A percentile compares a stretch with the other conserved stretches of the same genome.
These are phyloP conservation scores for Cyprinodon diabolis DNA, from an alignment of 2,797 vertebrate genomes.

Conservation along the genomic window DNA sequence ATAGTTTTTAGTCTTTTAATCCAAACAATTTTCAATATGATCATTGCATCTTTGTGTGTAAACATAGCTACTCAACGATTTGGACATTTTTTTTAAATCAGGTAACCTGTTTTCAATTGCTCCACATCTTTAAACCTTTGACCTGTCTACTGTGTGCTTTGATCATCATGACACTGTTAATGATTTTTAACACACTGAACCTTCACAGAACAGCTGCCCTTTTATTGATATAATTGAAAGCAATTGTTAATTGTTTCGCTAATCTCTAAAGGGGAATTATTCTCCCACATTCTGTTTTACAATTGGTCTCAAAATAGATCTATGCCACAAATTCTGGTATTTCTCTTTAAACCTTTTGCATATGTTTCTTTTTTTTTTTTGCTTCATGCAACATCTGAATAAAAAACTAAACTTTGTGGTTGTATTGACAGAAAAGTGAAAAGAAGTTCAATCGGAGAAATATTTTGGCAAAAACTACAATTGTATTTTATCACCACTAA, in stretches of 20 bases:
- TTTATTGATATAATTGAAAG: background rate
- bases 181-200: background rate
- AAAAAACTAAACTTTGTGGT: background rate
- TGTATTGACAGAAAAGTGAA: background rate
- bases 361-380: background rate
- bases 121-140: background rate
- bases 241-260: background rate
- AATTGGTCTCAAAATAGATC: background rate
- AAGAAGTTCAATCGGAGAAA: background rate
- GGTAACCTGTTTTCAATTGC: background rate
- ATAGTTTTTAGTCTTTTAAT: too few relatives aligned
- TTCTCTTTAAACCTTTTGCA: background rate
- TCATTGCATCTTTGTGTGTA: too few relatives aligned
- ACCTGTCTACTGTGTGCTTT: background rate
- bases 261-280: background rate
- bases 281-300: too few relatives aligned
- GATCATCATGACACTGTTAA: background rate
- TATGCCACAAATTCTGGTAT: background rate
- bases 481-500: slow-evolving; percentile 1
- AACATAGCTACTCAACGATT: too few relatives aligned
- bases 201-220: background rate
- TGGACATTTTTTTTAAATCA: too few relatives aligned
- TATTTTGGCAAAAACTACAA: background rate
- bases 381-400: background rate
- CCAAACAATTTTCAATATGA: too few relatives aligned